These are phyloP conservation scores for Serinus canaria DNA, from an alignment of 2,113 vertebrate genomes.

Conservation along the genomic window DNA sequence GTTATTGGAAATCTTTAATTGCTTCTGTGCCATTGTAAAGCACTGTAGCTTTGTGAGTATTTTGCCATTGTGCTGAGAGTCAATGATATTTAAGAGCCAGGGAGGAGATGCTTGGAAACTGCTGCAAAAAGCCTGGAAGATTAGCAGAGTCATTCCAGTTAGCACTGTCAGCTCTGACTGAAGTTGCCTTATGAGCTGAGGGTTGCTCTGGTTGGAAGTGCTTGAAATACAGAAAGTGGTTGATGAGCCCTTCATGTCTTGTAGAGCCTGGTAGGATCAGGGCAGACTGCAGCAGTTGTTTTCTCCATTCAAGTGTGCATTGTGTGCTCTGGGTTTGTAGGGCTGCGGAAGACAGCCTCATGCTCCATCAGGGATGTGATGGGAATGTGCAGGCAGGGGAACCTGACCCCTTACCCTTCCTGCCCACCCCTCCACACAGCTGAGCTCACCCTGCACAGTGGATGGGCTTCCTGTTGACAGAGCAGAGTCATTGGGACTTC, in stretches of 20 bases:
- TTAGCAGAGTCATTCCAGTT: neutral
- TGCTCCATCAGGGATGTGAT: neutral
- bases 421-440: neutral
- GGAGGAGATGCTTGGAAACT: neutral
- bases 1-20: constrained; percentile 45
- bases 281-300: fast-evolving
- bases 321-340: neutral
- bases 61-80: neutral
- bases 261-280: neutral
- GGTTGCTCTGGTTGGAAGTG: neutral
- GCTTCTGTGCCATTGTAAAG: neutral
- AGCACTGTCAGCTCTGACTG: fast-evolving
- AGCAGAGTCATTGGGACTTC: neutral
- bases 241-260: neutral
- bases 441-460: neutral
- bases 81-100: neutral
- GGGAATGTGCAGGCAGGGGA: neutral
- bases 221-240: neutral
- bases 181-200: neutral
- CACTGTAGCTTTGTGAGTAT: neutral
- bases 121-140: neutral
- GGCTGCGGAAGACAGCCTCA: neutral
- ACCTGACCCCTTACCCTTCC: constrained; percentile 42
- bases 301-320: neutral
- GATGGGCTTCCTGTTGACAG: constrained; percentile 28